A percentile compares a stretch with the other conserved stretches of the same genome.
phyloP scores from a whole-genome alignment of 2,888 invertebrate species.

The Drosophila subsilvestris region DNA sequence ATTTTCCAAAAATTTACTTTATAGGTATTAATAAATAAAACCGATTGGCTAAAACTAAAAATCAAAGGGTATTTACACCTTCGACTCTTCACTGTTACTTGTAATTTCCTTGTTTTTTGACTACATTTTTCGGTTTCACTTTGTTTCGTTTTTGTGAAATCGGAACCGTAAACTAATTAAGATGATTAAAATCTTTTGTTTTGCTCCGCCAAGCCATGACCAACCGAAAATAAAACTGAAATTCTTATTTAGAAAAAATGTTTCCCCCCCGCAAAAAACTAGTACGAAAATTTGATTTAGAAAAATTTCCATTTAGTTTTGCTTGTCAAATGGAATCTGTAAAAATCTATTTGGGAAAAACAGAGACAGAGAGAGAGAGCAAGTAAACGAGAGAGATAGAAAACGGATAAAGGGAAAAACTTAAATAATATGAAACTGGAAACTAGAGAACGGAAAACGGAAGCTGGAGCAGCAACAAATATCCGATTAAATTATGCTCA shows the following conservation, averaged over 20 bases:
- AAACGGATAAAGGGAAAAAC: slow-evolving; percentile 44
- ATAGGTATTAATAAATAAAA: not conserved
- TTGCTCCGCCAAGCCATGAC: slow-evolving; percentile 2
- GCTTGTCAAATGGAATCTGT: slow-evolving; percentile 54
- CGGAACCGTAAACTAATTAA: slow-evolving; percentile 71
- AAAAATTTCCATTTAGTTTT: slow-evolving; percentile 52
- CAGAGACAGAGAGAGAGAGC: slow-evolving; percentile 9
- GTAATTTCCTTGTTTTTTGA: not conserved
- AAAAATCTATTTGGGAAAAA: slow-evolving; percentile 51
- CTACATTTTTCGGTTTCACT: slow-evolving; percentile 21
- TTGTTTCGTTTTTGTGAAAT: slow-evolving; percentile 33
- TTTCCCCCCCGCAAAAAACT: slow-evolving; percentile 18
- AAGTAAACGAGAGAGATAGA: not conserved
- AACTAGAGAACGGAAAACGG: slow-evolving; percentile 39
- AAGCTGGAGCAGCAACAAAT: slow-evolving; percentile 64
- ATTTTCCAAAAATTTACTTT: not conserved
- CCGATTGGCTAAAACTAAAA: not conserved
- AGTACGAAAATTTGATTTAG: slow-evolving; percentile 40
- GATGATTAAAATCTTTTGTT: slow-evolving; percentile 66
- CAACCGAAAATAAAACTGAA: not conserved
- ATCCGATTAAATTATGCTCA: slow-evolving; percentile 80
- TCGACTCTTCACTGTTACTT: not conserved
- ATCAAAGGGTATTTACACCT: not conserved
- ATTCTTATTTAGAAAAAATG: slow-evolving; percentile 11
- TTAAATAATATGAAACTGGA: slow-evolving; percentile 62